Evolutionary conservation across 2,797 vertebrate species (phyloP).

Genomic region (Podarcis siculus): DNA sequence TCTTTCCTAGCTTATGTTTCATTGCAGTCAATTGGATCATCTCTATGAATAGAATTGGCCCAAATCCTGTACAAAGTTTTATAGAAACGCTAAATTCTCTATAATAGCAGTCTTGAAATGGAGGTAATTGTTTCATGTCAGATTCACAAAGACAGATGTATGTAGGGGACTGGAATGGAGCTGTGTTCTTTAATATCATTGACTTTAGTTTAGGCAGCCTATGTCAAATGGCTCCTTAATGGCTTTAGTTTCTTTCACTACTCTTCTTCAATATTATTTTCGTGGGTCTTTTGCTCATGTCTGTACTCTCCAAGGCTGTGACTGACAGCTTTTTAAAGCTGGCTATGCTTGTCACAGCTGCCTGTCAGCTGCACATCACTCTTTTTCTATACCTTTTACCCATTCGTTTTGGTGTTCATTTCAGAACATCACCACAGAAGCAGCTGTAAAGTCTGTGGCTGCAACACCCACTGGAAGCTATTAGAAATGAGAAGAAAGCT

Average conservation of each 20-base stretch:
- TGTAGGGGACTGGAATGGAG: neutral
- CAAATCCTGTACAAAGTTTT: neutral
- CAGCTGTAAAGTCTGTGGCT: conserved; percentile 65
- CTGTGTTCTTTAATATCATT: conserved; percentile 19
- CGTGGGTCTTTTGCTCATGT: conserved; percentile 71
- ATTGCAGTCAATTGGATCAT: neutral
- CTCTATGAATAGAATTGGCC: neutral
- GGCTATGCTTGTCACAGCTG: conserved; percentile 40
- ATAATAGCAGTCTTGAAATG: neutral
- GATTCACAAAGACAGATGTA: neutral
- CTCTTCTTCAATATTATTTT: conserved; percentile 81
- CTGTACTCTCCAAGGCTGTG: conserved; percentile 73
- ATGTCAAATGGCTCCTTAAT: conserved; percentile 73
- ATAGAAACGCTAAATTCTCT: neutral
- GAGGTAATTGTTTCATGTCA: neutral
- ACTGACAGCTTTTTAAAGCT: conserved; percentile 82
- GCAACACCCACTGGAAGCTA: conserved; percentile 65
- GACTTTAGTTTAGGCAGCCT: conserved; percentile 47
- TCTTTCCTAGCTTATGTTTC: neutral
- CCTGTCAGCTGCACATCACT: conserved; percentile 51
- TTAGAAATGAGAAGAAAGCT: conserved; percentile 69
- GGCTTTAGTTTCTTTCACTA: conserved; percentile 81
- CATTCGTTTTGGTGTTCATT: conserved; percentile 56
- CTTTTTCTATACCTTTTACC: conserved; percentile 50
- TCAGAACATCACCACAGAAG: conserved; percentile 68